Evolutionary conservation across 2,888 invertebrate genomes (phyloP).

Genomic region (Molorchus minor): DNA sequence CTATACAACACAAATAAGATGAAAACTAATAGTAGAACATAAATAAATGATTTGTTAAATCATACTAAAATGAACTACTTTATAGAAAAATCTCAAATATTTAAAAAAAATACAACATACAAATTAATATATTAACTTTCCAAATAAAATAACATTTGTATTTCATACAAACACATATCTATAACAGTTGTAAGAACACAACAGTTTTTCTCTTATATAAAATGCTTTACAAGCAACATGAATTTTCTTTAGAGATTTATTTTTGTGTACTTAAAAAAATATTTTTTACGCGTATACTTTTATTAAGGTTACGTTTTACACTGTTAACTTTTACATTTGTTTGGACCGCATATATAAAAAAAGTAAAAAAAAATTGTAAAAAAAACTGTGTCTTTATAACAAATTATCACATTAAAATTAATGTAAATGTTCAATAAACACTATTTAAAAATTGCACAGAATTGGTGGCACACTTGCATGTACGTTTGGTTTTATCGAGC

Average conservation of each 20-base stretch:
- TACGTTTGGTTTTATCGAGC: conserved; percentile 30
- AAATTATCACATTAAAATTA: conserved; percentile 55
- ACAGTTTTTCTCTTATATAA: conserved; percentile 32
- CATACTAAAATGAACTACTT: conserved; percentile 37
- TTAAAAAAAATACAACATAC: conserved; percentile 36
- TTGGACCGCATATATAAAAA: conserved; percentile 55
- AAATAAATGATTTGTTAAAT: conserved; percentile 33
- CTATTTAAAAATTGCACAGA: conserved; percentile 59
- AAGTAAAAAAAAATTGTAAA: conserved; percentile 41
- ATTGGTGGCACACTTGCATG: conserved; percentile 59
- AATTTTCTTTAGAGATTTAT: conserved; percentile 36
- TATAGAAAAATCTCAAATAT: conserved; percentile 33
- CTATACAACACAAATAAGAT: conserved; percentile 38
- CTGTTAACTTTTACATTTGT: conserved; percentile 50
- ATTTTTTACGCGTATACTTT: conserved; percentile 56
- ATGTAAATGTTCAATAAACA: conserved; percentile 48
- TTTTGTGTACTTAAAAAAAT: conserved; percentile 53
- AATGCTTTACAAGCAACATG: conserved; percentile 35
- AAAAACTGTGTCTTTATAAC: conserved; percentile 51
- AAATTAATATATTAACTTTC: conserved; percentile 35
- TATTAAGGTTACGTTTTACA: conserved; percentile 54
- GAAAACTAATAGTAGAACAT: conserved; percentile 27
- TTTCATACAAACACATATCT: conserved; percentile 38
- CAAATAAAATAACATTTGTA: conserved; percentile 35
- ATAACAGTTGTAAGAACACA: conserved; percentile 49